A percentile compares a stretch with the other conserved stretches of the same genome.
phyloP scores from a whole-genome alignment of 2,797 vertebrate species.

The Pelobates cultripes region DNA sequence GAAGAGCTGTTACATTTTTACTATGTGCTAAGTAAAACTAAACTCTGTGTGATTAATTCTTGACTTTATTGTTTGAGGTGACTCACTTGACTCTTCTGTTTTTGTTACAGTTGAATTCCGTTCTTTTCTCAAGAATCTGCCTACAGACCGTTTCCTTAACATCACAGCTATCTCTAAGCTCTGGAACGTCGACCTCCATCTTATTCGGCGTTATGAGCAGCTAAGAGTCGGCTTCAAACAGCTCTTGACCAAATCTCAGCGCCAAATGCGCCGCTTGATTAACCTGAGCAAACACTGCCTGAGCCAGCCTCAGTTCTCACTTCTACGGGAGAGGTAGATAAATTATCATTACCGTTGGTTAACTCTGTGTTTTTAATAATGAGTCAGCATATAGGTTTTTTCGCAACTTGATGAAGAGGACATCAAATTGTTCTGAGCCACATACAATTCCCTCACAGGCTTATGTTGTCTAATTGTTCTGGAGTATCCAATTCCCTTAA shows the following conservation, averaged over 20 bases:
- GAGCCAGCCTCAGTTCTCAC: conserved; percentile 86
- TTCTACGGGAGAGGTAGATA: conserved; percentile 89
- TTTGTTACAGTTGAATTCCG: conserved; percentile 87
- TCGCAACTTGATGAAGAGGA: background rate
- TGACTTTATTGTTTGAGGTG: background rate
- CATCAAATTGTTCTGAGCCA: conserved; percentile 2
- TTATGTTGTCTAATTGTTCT: conserved; percentile 21
- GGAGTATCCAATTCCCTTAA: background rate
- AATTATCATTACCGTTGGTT: background rate
- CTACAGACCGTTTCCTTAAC: conserved; percentile 88
- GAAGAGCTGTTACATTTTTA: too few species aligned
- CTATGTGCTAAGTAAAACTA: background rate
- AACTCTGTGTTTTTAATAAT: too few species aligned
- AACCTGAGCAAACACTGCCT: conserved; percentile 94
- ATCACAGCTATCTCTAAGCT: conserved; percentile 85
- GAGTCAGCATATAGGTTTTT: background rate
- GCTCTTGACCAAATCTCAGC: conserved; percentile 84
- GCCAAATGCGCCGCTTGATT: conserved; percentile 90
- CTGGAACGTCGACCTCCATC: conserved; percentile 82
- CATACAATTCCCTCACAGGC: conserved; percentile 4
- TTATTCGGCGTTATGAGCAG: conserved; percentile 90
- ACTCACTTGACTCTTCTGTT: background rate
- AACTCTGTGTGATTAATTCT: background rate
- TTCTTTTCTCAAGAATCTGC: conserved; percentile 86
- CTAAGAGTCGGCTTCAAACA: conserved; percentile 82